A percentile compares a stretch with the other conserved stretches of the same genome.
Evolutionary conservation across 2,888 invertebrate species (phyloP).

Genomic region (Drepana falcataria): DNA sequence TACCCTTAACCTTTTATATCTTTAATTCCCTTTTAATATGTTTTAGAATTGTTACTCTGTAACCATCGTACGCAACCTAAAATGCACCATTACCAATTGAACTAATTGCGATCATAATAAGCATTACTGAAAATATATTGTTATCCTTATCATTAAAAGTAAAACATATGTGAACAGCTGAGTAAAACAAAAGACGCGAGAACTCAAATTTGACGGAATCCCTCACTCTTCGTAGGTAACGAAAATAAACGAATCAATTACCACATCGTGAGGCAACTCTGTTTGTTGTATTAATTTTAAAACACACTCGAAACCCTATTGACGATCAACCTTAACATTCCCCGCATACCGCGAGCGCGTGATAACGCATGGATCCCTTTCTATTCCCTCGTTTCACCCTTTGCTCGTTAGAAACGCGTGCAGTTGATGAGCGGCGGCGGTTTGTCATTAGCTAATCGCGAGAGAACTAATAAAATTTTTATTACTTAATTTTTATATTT

Average conservation of each 20-base stretch:
- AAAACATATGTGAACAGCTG: neutral
- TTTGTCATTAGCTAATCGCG: neutral
- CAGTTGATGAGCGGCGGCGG: slow-evolving; percentile 40
- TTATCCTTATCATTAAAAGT: neutral
- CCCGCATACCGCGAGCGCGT: slow-evolving; percentile 56
- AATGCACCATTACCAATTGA: too few relatives aligned
- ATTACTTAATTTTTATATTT: too few relatives aligned
- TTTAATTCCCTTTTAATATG: too few relatives aligned
- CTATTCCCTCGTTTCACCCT: slow-evolving; percentile 37
- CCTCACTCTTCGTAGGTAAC: slow-evolving; percentile 19
- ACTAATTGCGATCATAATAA: too few relatives aligned
- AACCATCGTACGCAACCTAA: too few relatives aligned
- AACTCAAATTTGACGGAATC: slow-evolving; percentile 4
- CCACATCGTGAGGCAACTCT: slow-evolving; percentile 40
- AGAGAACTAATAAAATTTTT: too few relatives aligned
- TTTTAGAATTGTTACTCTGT: too few relatives aligned
- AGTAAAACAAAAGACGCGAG: neutral
- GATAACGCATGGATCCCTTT: slow-evolving; percentile 44
- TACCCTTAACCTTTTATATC: too few relatives aligned
- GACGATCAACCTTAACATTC: slow-evolving; percentile 65
- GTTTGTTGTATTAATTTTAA: slow-evolving; percentile 72
- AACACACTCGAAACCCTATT: slow-evolving; percentile 63
- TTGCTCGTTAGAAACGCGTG: slow-evolving; percentile 33
- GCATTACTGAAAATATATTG: neutral
- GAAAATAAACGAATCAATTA: slow-evolving; percentile 53